These are phyloP conservation scores for Mus caroli DNA, from an alignment of 2,797 vertebrate genomes.

Conservation along the genomic window DNA sequence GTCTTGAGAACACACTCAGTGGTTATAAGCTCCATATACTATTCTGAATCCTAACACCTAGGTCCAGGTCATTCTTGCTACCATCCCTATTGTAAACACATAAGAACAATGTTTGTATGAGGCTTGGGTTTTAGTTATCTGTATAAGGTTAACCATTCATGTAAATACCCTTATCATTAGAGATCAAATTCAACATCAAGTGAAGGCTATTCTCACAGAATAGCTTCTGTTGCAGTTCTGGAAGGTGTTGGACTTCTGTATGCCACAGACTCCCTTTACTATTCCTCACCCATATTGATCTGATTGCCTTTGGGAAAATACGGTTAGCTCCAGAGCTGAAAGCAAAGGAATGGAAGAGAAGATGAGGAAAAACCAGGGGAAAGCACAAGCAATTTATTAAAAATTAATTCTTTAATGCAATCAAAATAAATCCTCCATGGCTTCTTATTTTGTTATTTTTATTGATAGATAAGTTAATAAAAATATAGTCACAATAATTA, in stretches of 20 bases:
- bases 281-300: background rate
- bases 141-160: background rate
- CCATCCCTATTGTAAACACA: rapidly evolving
- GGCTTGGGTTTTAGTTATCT: background rate
- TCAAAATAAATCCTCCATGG: background rate
- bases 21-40: rapidly evolving
- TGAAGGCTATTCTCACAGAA: rapidly evolving
- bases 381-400: background rate
- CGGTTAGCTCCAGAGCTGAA: background rate
- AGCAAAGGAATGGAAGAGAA: background rate
- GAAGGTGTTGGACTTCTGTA: rapidly evolving
- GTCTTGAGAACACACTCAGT: background rate
- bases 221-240: background rate
- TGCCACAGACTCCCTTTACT: rapidly evolving
- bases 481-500: background rate
- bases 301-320: slow-evolving; percentile 54
- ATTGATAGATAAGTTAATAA: background rate
- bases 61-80: background rate
- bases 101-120: background rate
- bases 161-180: rapidly evolving
- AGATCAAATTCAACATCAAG: background rate
- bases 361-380: background rate
- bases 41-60: background rate
- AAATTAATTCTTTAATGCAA: background rate
- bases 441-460: background rate